phyloP scores from a whole-genome alignment of 2,797 vertebrate species.

The Pantherophis alleghaniensis region DNA sequence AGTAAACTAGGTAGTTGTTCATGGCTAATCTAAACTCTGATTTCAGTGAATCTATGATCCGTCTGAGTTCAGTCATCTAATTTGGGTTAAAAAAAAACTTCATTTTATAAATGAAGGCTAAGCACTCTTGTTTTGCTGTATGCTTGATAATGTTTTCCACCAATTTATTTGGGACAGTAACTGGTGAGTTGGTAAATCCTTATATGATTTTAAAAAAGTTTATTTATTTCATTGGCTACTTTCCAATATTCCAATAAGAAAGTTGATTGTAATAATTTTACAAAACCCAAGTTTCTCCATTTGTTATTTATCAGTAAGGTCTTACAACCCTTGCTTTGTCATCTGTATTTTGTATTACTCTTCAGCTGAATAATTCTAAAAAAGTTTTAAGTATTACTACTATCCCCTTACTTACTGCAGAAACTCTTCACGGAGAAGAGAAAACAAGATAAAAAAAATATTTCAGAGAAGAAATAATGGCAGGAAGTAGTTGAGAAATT shows the following conservation, averaged over 20 bases:
- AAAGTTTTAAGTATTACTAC: background rate
- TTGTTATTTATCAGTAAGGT: background rate
- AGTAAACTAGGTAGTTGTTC: background rate
- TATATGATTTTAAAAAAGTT: background rate
- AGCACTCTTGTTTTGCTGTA: background rate
- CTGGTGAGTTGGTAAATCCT: background rate
- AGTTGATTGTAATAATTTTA: background rate
- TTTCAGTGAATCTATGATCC: background rate
- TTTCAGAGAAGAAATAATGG: constrained; percentile 41
- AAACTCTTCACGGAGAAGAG: constrained; percentile 15
- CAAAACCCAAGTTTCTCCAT: background rate
- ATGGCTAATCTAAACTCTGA: background rate
- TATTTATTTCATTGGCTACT: background rate
- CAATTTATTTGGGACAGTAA: background rate
- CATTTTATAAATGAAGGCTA: background rate
- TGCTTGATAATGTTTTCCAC: background rate
- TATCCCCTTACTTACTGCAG: background rate
- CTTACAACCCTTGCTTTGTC: background rate
- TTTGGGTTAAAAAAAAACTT: background rate
- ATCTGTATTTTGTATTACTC: background rate
- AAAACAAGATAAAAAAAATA: constrained; percentile 24
- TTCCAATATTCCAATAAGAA: background rate
- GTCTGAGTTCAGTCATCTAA: background rate
- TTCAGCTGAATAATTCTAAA: accelerated
- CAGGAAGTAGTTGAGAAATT: constrained; percentile 25